Conservation (phyloP, 2,888 invertebrate species). For the Eilema depressum region DNA sequence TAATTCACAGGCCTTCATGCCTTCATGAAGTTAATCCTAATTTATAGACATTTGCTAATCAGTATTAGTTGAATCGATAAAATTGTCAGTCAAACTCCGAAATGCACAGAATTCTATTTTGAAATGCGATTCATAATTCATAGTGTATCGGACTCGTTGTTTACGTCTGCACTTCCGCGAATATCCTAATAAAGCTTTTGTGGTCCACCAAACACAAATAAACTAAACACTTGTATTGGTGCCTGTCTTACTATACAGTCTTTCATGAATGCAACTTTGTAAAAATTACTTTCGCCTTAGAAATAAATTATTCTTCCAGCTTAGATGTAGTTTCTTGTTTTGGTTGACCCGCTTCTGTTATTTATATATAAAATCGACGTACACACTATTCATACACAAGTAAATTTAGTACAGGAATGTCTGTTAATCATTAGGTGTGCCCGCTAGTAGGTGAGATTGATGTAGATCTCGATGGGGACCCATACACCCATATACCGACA, state of each 20-base stretch:
- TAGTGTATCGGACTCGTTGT: too few relatives aligned
- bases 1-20: too few relatives aligned
- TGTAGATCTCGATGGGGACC: too few relatives aligned
- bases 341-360: slow-evolving; percentile 8
- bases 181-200: slow-evolving; percentile 40
- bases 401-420: not conserved
- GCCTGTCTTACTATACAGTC: slow-evolving; percentile 45
- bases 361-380: not conserved
- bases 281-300: slow-evolving; percentile 43
- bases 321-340: slow-evolving; percentile 18
- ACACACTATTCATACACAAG: not conserved
- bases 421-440: too few relatives aligned
- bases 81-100: too few relatives aligned
- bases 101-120: too few relatives aligned
- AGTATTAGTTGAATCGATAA: too few relatives aligned
- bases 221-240: slow-evolving; percentile 55
- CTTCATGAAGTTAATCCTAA: too few relatives aligned
- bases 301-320: slow-evolving; percentile 33
- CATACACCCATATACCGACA: too few relatives aligned
- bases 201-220: slow-evolving; percentile 37
- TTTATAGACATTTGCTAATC: too few relatives aligned
- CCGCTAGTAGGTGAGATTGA: too few relatives aligned
- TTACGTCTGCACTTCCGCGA: slow-evolving; percentile 28
- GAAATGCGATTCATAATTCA: too few relatives aligned
- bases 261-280: slow-evolving; percentile 46